phyloP scores from a whole-genome alignment of 1,140 invertebrate genomes.

The Harlomillsia oculata region DNA sequence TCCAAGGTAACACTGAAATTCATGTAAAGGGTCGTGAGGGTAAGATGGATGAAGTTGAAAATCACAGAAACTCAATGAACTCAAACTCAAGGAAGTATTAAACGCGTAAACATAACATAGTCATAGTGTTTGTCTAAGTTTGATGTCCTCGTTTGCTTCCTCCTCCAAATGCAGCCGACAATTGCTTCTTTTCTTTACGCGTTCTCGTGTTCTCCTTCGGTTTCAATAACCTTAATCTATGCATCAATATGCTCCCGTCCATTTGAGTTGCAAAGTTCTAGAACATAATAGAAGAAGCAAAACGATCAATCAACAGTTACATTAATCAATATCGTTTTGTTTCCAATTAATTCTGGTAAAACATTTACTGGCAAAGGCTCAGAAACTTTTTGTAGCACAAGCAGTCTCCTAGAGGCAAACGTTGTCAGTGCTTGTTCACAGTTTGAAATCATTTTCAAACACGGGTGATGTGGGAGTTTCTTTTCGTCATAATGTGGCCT shows the following conservation, averaged over 20 bases:
- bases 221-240: conserved; percentile 29
- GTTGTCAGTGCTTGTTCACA: conserved; percentile 74
- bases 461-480: conserved; percentile 66
- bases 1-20: too few relatives aligned
- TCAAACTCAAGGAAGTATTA: too few relatives aligned
- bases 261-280: conserved; percentile 9
- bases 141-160: conserved; percentile 23
- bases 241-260: conserved; percentile 23
- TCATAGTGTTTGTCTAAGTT: too few relatives aligned
- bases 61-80: too few relatives aligned
- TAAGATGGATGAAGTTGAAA: too few relatives aligned
- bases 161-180: background rate
- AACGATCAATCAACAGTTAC: background rate
- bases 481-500: conserved; percentile 65
- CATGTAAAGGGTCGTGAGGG: too few relatives aligned
- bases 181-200: conserved; percentile 18
- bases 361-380: conserved; percentile 43
- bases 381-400: conserved; percentile 74
- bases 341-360: background rate
- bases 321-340: background rate
- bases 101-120: too few relatives aligned
- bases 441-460: conserved; percentile 65
- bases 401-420: conserved; percentile 65
- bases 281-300: background rate
- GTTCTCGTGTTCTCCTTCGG: background rate